phyloP scores from a whole-genome alignment of 2,888 invertebrate species.

The Embidobia sp. region DNA sequence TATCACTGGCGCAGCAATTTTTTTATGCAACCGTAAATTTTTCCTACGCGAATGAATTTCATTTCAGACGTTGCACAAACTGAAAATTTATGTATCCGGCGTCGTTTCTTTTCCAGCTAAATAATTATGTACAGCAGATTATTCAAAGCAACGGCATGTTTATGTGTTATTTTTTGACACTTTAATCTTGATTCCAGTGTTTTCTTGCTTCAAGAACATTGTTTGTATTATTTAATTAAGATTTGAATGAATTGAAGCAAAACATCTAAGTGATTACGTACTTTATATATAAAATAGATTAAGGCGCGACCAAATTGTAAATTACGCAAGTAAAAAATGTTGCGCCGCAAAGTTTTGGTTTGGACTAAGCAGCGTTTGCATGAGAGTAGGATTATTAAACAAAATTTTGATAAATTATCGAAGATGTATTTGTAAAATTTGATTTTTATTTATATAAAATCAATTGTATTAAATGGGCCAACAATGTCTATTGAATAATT shows the following conservation, averaged over 20 bases:
- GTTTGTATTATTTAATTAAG: constrained; percentile 16
- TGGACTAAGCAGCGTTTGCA: constrained; percentile 23
- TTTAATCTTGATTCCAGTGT: neutral
- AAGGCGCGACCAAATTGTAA: constrained; percentile 36
- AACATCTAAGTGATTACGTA: constrained; percentile 9
- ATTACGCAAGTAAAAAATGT: constrained; percentile 31
- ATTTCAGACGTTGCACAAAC: constrained; percentile 26
- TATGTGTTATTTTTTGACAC: neutral
- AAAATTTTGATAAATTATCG: too few relatives aligned
- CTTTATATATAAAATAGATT: constrained; percentile 33
- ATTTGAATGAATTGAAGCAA: constrained; percentile 22
- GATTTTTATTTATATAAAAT: too few relatives aligned
- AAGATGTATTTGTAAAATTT: too few relatives aligned
- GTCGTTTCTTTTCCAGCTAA: neutral
- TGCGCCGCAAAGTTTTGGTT: constrained; percentile 7
- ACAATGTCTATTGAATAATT: too few relatives aligned
- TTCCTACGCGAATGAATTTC: constrained; percentile 20
- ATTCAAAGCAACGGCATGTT: too few relatives aligned
- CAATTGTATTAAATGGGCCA: too few relatives aligned
- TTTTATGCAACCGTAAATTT: constrained; percentile 46
- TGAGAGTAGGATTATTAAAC: constrained; percentile 21
- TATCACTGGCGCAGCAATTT: constrained; percentile 37
- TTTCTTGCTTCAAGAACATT: neutral
- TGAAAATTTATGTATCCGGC: constrained; percentile 6
- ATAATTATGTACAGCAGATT: neutral